Percentiles rank a stretch among this genome's conserved stretches.
Evolutionary conservation across 1,140 invertebrate genomes (phyloP).

Genomic region (Bombyx mori): ASM3026992v2 NC_085117.1:20215001-20215500

Average conservation of each 20-base stretch:
- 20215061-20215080: too few relatives aligned
- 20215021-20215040: too few relatives aligned
- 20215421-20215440: conserved; percentile 35
- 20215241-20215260: neutral
- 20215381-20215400: conserved; percentile 38
- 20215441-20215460: conserved; percentile 33
- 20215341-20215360: conserved; percentile 28
- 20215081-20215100: too few relatives aligned
- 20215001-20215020: too few relatives aligned
- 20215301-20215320: conserved; percentile 16
- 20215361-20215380: conserved; percentile 18
- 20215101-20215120: too few relatives aligned
- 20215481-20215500: neutral
- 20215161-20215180: too few relatives aligned
- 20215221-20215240: too few relatives aligned
- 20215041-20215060: too few relatives aligned
- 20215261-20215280: conserved; percentile 12
- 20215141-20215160: too few relatives aligned
- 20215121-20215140: too few relatives aligned
- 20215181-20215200: too few relatives aligned
- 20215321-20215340: conserved; percentile 28
- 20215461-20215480: conserved; percentile 1
- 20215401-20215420: conserved; percentile 49
- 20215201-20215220: too few relatives aligned
- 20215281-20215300: conserved; percentile 7